A percentile compares a stretch with the other conserved stretches of the same genome.
Conservation (phyloP, 2,888 invertebrate species). For the Molanna angustata region DNA sequence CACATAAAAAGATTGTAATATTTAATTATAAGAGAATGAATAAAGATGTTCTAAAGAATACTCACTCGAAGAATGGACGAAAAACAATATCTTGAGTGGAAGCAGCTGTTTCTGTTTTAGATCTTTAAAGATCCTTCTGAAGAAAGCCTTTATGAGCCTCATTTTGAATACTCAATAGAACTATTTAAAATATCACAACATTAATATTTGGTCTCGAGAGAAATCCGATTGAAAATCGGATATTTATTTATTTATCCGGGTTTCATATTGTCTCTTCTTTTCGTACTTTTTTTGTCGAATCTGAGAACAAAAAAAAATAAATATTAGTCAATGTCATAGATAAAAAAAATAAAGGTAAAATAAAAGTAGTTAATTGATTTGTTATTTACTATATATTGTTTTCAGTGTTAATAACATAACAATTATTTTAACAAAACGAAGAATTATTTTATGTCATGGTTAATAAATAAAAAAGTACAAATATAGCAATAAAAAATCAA, state of each 20-base stretch:
- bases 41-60: constrained; percentile 2
- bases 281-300: not conserved
- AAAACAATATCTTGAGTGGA: constrained; percentile 72
- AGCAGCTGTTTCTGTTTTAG: constrained; percentile 69
- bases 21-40: no score
- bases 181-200: not conserved
- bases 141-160: constrained; percentile 61
- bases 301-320: not conserved
- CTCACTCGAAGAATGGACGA: constrained; percentile 78
- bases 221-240: not conserved
- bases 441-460: no score
- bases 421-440: no score
- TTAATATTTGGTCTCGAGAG: no score
- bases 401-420: no score
- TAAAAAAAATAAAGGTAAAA: no score
- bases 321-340: no score
- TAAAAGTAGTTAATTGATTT: no score
- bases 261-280: not conserved
- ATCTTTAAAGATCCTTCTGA: constrained; percentile 65
- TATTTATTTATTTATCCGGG: not conserved
- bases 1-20: not conserved
- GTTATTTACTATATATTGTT: no score
- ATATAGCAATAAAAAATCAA: no score
- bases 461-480: no score
- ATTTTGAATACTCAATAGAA: constrained; percentile 42